Conservation (phyloP, 30 jellyfish, hydroid and myxozoan species). For the Turritopsis rubra region DNA sequence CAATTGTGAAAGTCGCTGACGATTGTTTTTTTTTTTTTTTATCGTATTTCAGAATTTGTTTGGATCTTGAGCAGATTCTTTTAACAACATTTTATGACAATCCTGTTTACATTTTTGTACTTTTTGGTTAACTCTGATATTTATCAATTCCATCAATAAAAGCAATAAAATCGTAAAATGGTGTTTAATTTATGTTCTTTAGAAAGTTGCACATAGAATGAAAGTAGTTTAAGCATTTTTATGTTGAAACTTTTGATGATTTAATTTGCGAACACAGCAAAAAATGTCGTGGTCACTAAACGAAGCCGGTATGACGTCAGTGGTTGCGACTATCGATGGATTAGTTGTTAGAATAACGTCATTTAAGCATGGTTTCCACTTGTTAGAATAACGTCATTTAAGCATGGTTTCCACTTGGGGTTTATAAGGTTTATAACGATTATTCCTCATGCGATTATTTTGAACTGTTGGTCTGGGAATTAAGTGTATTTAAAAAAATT, state of each 20-base stretch:
- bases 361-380: too few relatives aligned
- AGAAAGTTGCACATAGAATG: conserved; percentile 20
- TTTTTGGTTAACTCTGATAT: conserved; percentile 39
- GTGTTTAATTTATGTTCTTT: background rate
- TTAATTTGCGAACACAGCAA: conserved; percentile 35
- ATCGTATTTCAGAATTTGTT: conserved; percentile 6
- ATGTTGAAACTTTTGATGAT: conserved; percentile 16
- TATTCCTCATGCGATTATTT: too few relatives aligned
- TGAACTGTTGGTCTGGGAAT: too few relatives aligned
- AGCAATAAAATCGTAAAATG: conserved; percentile 7
- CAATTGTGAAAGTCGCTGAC: background rate
- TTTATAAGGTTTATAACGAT: too few relatives aligned
- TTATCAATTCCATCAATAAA: conserved; percentile 29
- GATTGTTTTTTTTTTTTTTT: background rate
- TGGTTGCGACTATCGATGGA: conserved; percentile 1
- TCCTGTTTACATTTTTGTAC: conserved; percentile 28
- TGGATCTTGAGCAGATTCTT: conserved; percentile 33
- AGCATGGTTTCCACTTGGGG: too few relatives aligned
- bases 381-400: background rate
- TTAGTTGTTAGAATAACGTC: background rate
- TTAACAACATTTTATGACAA: conserved; percentile 11
- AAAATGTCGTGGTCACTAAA: conserved; percentile 33
- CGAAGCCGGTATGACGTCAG: conserved; percentile 29
- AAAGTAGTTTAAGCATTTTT: conserved; percentile 5
- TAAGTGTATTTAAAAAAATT: too few relatives aligned